Evolutionary conservation across 92 coral and sea anemone genomes (phyloP), one percentile per base, ranked within the genome.

Genomic region (Paragorgia papillata): DNA sequence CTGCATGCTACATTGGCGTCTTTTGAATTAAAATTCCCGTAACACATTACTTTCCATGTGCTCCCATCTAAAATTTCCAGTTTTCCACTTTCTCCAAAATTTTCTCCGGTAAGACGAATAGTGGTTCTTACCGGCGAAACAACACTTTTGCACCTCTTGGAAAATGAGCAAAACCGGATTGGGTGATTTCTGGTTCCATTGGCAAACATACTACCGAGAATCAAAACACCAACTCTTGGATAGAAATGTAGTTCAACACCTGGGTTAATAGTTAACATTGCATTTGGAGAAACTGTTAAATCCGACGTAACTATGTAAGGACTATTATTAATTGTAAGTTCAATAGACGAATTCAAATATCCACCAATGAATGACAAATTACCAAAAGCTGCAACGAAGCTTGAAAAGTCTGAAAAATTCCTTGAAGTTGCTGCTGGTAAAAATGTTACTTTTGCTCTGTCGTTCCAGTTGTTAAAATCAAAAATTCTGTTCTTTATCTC

Each of bases 131-230:
- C 53, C n/a, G n/a, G 12, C n/a, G n/a, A n/a, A n/a, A n/a, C n/a
- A n/a, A n/a, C n/a, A n/a, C n/a, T 0, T 37, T 37, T 37, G 43
- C 62, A 56, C 22, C 22, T 56, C 2, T 6, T 22, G 2, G 3
- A 2, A 22, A 56, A 7, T 2, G 62, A 56, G 22, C 62, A 56
- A 22, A 88, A 88, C 8, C 35, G n/a, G 12, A 88, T 59, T 25
- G 50, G 77, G 17, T 65, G 76, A 9, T 68, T 66, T 5, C 15
- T 32, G 4, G 87, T 88, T 53, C 92, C 92, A 24, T 30, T 57
- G 14, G 89, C 92, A 19, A 74, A 57, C 14, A 88, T 78, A 7
- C 75, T 84, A 18, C 92, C 92, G 31, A 82, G 74, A 30, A 88
- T 80, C 26, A 88, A 83, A 12, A 88, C 34, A 57, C 91, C 81